Evolutionary conservation across 2,888 invertebrate genomes (phyloP).

Genomic region (Drosophila kanekoi): DNA sequence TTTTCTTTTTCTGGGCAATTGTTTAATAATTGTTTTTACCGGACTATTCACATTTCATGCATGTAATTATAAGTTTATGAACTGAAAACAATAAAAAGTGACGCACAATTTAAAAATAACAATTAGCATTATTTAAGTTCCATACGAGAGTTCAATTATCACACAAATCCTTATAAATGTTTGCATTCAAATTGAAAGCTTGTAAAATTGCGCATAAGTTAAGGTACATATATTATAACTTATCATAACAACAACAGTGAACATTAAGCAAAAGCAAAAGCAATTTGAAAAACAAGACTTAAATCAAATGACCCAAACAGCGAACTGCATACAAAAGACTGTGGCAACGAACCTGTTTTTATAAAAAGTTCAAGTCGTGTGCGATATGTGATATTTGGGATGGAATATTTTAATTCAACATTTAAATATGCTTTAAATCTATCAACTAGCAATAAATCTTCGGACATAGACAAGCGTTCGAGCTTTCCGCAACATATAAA

Average conservation of each 20-base stretch:
- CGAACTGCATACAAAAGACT: slow-evolving; percentile 27
- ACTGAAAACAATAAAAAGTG: slow-evolving; percentile 5
- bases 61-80: slow-evolving; percentile 30
- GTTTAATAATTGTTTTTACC: slow-evolving; percentile 27
- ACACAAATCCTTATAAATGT: neutral
- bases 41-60: neutral
- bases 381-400: slow-evolving; percentile 1
- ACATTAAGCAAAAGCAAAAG: slow-evolving; percentile 5
- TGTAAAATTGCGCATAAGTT: neutral
- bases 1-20: slow-evolving; percentile 42
- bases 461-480: neutral
- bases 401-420: slow-evolving; percentile 8
- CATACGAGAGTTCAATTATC: neutral
- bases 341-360: slow-evolving; percentile 53
- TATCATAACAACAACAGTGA: slow-evolving; percentile 9
- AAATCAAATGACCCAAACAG: slow-evolving; percentile 17
- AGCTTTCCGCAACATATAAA: slow-evolving; percentile 4
- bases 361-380: neutral
- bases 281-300: slow-evolving; percentile 26
- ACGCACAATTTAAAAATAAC: neutral
- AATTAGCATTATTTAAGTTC: neutral
- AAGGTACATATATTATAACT: slow-evolving; percentile 14
- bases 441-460: slow-evolving; percentile 6
- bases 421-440: slow-evolving; percentile 1
- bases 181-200: neutral